Base-by-base conservation (phyloP, 2,797 vertebrate genomes). In the Danio albolineatus region DNA sequence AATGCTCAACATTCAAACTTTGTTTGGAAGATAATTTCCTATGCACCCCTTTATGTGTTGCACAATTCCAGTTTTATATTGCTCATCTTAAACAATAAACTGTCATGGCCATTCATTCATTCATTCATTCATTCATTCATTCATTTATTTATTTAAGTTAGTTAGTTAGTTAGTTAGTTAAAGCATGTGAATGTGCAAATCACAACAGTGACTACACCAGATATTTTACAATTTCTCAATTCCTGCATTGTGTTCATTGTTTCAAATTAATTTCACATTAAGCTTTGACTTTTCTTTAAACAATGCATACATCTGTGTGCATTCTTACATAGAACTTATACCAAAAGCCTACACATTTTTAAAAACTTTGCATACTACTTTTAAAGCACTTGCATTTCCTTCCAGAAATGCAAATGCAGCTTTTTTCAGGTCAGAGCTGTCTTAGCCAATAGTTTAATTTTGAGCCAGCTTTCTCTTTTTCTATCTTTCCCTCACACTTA, bases 371-470 rank as follows among this genome's bases (percentile, higher is more conserved):
- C 2, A 17, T 14, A 6, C 13, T 65, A 21, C 19, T 41, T 65
- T 54, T 36, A 28, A 10, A 64, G 39, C 59, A 19, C n/a, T 19
- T 60, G 21, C 8, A 62, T 64, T 44, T 28, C 10, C 8, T 61
- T 36, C 43, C 13, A 9, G 72, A 61, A 74, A 76, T 44, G 41
- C 53, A 49, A 75, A 61, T 53, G 10, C 13, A 38, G 14, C 14
- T 43, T 60, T 21, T 73, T 73, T 73, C 8, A 73, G 39, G 56
- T 44, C 70, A 73, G 46, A 17, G 7, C 44, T 49, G 28, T 49
- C 16, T 60, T 36, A 61, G 44, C 16, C 72, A 60, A 48, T 39
- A 19, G 21, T 38, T 78, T 69, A 39, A 41, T n/a, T n/a, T 57
- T 49, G 9, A 41, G 62, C 10, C 62, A 43, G 14, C 41, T 38